phyloP scores from a whole-genome alignment of 2,797 vertebrate species.

The Coccyzus lansbergi region DNA sequence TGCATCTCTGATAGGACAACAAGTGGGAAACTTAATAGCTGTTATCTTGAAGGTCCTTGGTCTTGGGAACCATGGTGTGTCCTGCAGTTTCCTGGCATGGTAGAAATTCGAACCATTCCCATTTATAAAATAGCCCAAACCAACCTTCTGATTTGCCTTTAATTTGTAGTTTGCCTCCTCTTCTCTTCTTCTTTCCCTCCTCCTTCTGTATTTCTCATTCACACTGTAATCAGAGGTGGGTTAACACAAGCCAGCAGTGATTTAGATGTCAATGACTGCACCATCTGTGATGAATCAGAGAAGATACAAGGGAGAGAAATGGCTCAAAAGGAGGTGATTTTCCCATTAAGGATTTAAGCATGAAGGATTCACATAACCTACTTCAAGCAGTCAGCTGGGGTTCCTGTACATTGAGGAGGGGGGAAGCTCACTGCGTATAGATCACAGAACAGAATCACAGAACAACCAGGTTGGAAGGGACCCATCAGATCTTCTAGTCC shows the following conservation, averaged over 20 bases:
- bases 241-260: not conserved
- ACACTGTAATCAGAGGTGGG: constrained; percentile 48
- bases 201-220: constrained; percentile 6
- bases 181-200: constrained; percentile 19
- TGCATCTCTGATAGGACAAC: not conserved
- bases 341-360: not conserved
- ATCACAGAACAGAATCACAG: too few species aligned
- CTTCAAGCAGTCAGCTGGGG: not conserved
- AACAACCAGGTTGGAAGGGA: too few species aligned
- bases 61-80: not conserved
- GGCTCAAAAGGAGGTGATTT: not conserved
- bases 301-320: not conserved
- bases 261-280: constrained; percentile 20
- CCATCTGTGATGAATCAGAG: constrained; percentile 46
- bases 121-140: constrained; percentile 7
- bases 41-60: not conserved
- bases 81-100: not conserved
- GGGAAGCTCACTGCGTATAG: not conserved
- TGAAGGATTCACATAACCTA: not conserved
- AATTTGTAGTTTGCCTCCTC: not conserved
- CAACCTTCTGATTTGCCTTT: constrained; percentile 44
- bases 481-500: too few species aligned
- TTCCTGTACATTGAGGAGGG: not conserved
- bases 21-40: not conserved
- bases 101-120: not conserved